Base-by-base conservation (phyloP, 1,140 invertebrate species). In the Listronotus bonariensis region DNA sequence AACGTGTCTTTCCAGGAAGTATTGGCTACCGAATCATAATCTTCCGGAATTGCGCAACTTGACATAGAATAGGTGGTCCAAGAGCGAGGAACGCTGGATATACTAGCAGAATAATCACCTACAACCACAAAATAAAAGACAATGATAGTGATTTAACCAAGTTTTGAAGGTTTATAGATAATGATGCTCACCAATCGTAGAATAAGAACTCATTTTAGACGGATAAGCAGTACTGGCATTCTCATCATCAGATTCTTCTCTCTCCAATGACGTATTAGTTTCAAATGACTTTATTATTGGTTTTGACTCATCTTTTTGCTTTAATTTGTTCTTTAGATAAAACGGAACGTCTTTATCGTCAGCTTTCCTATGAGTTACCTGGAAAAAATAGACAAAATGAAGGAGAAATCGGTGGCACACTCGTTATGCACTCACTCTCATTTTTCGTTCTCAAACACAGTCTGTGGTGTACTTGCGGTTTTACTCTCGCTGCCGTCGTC, bases 1-100 rank as follows among this genome's bases (percentile, higher is more conserved):
- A 83, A 77, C 0, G 86, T 86, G 56, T 88, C 87, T 69, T 87
- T 88, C 81, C 85, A 87, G 0, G 85, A 86, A 0, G 86, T 85
- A 18, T 80, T 78, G 1, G 78, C 76, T 3, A 78, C 61, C 0
- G 82, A 83, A 61, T 83, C 82, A 48, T 79, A 78, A 26, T 79
- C 79, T 43, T 80, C 77, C 0, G 74, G 75, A 3, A 81, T 66
- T 56, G 81, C 67, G 52, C 76, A 78, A 10, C 81, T 80, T 0
- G 82, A 82, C 5, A 80, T 77, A 0, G 78, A 77, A 18, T 76
- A 73, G 0, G 80, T 74, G 0, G 82, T 82, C 75, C 78, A 82
- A 7, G 77, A 75, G 15, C 70, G 68, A 0, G 80, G 76, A 0
- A 78, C 74, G 14, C 80, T 82, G 11, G 83, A 76, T 0, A 80